phyloP scores from a whole-genome alignment of 1,140 invertebrate genomes.

The Aethina tumida region DNA sequence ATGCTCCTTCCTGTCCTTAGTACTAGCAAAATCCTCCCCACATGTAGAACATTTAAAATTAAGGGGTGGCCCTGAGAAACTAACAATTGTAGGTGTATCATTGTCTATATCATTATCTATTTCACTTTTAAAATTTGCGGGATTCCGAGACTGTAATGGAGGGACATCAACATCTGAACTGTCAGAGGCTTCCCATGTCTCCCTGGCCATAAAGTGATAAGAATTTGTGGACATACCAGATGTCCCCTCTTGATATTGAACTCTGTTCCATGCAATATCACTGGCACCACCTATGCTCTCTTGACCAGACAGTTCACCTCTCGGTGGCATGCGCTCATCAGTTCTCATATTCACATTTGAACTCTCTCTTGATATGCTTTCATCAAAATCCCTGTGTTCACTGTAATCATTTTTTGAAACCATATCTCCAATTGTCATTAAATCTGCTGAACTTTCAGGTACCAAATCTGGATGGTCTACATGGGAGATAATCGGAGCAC shows the following conservation, averaged over 20 bases:
- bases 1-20: constrained; percentile 55
- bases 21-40: constrained; percentile 48
- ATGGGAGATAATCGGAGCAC: constrained; percentile 22
- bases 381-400: constrained; percentile 39
- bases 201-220: constrained; percentile 55
- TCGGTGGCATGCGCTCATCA: constrained; percentile 73
- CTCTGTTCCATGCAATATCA: constrained; percentile 30
- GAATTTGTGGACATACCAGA: constrained; percentile 37
- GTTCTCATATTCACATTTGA: constrained; percentile 68
- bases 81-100: constrained; percentile 23
- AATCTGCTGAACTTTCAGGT: constrained; percentile 20
- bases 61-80: constrained; percentile 22
- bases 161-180: constrained; percentile 47
- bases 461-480: constrained; percentile 26
- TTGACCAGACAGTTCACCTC: constrained; percentile 71
- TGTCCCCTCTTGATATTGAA: constrained; percentile 29
- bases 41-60: constrained; percentile 50
- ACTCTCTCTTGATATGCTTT: constrained; percentile 47
- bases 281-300: constrained; percentile 57
- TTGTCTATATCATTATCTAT: constrained; percentile 14
- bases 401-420: constrained; percentile 14
- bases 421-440: constrained; percentile 29
- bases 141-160: constrained; percentile 17
- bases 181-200: constrained; percentile 56
- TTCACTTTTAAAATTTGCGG: constrained; percentile 7